Conservation (phyloP, 2,888 invertebrate species). For the Lasioglossum figueresi region DNA sequence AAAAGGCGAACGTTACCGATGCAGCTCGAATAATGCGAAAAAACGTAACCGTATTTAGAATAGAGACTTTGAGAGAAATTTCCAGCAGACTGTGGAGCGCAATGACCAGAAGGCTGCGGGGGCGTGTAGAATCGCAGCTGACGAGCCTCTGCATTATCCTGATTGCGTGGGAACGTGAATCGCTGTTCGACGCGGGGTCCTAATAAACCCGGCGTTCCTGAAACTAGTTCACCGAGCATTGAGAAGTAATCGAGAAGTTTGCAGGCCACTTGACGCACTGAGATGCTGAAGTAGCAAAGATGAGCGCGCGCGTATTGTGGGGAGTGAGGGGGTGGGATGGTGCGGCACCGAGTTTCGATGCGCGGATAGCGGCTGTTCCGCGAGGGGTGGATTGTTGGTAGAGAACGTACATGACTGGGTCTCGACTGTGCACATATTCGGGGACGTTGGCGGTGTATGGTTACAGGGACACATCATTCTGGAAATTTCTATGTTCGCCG, state of each 20-base stretch:
- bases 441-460: not conserved
- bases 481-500: not conserved
- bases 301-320: slow-evolving; percentile 29
- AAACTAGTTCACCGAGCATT: slow-evolving; percentile 52
- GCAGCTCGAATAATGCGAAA: not conserved
- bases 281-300: slow-evolving; percentile 41
- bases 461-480: not conserved
- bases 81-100: too few species aligned
- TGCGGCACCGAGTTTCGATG: not conserved
- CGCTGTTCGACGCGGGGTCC: not conserved
- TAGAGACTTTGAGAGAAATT: not conserved
- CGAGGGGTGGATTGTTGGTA: not conserved
- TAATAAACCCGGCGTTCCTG: slow-evolving; percentile 37
- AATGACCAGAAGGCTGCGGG: not conserved
- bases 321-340: not conserved
- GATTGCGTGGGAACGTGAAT: slow-evolving; percentile 21
- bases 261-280: slow-evolving; percentile 34
- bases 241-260: slow-evolving; percentile 53
- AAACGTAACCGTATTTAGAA: not conserved
- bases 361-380: not conserved
- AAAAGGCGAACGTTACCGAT: not conserved
- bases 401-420: not conserved
- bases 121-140: not conserved
- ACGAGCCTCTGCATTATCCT: not conserved
- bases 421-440: not conserved